Base-by-base conservation (phyloP, 2,113 vertebrate genomes). In the Prinia subflava region DNA sequence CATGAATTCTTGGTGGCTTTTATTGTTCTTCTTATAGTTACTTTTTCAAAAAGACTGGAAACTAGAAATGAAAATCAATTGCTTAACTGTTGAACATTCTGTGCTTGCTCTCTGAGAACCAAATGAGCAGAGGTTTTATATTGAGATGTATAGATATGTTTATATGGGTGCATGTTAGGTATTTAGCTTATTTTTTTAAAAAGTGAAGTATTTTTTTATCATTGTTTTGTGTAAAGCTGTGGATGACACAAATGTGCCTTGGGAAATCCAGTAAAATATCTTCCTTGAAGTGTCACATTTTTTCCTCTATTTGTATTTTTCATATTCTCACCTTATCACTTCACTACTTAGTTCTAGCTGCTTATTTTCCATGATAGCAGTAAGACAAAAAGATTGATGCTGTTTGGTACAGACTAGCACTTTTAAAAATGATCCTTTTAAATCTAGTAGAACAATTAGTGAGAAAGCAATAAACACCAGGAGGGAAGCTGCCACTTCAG, bases 191-290 rank as follows among this genome's bases (percentile, higher is more conserved):
- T 25, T 24, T 77, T 87, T 86, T 67, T 30, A 0, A 44, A 60
- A n/a, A 70, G 37, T 41, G 2, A 65, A 73, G 19, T 64, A 57
- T 27, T 95, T 94, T 94, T 89, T 68, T 46, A 64, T 67, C 1
- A 31, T 74, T 63, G 87, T 15, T 79, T 67, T 80, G 5, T 91
- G 76, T 90, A 71, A 94, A 86, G 28, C 41, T 86, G 3, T 63
- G 47, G 24, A 84, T 84, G 33, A 78, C 17, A 50, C 4, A 23
- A 28, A 39, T 3, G 8, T 77, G 56, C 60, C 87, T 84, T 71
- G 25, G 31, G 37, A 94, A 93, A 75, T 68, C 15, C 20, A 96
- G 92, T 97, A 96, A 96, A 96, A 53, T 83, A 74, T 27, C 81
- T 95, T 93, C 24, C n/a, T 80, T 90, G 68, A 88, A 68, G 31